Conservation (phyloP, 2,888 invertebrate genomes). For the Rhamnusium bicolor region DNA sequence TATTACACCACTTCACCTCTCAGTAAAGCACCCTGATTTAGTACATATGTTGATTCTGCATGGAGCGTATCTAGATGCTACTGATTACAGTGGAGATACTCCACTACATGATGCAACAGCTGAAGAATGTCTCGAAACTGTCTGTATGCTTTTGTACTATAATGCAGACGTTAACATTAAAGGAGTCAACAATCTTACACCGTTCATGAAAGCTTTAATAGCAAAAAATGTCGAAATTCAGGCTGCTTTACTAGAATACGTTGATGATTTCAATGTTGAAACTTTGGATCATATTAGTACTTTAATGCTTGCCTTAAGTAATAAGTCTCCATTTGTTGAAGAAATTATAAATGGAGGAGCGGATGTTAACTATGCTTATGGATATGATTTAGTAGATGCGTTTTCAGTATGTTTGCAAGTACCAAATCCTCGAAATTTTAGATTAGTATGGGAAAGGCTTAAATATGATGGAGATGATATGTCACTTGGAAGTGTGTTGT, state of each 20-base stretch:
- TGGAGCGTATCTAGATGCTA: slow-evolving; percentile 58
- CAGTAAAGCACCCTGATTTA: slow-evolving; percentile 51
- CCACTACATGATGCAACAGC: slow-evolving; percentile 58
- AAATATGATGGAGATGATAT: slow-evolving; percentile 53
- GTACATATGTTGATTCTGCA: slow-evolving; percentile 53
- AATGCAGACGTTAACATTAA: slow-evolving; percentile 56
- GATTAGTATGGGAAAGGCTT: slow-evolving; percentile 53
- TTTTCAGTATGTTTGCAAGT: slow-evolving; percentile 51
- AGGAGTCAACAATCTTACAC: slow-evolving; percentile 54
- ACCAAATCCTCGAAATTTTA: slow-evolving; percentile 53
- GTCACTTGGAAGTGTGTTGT: slow-evolving; percentile 47
- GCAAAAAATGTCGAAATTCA: slow-evolving; percentile 51
- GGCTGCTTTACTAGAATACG: slow-evolving; percentile 54
- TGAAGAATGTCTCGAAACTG: slow-evolving; percentile 52
- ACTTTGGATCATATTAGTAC: slow-evolving; percentile 53
- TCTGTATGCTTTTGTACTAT: slow-evolving; percentile 61
- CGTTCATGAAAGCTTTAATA: slow-evolving; percentile 58
- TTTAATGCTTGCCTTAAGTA: slow-evolving; percentile 53
- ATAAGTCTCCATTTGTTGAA: slow-evolving; percentile 52
- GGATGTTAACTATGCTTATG: slow-evolving; percentile 55
- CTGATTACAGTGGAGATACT: slow-evolving; percentile 56
- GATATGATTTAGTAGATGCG: slow-evolving; percentile 46
- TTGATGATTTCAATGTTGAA: slow-evolving; percentile 57
- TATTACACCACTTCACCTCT: slow-evolving; percentile 57
- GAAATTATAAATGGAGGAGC: slow-evolving; percentile 58